phyloP scores from a whole-genome alignment of 2,797 vertebrate genomes.

The Sternarchorhynchus goeldii region DNA sequence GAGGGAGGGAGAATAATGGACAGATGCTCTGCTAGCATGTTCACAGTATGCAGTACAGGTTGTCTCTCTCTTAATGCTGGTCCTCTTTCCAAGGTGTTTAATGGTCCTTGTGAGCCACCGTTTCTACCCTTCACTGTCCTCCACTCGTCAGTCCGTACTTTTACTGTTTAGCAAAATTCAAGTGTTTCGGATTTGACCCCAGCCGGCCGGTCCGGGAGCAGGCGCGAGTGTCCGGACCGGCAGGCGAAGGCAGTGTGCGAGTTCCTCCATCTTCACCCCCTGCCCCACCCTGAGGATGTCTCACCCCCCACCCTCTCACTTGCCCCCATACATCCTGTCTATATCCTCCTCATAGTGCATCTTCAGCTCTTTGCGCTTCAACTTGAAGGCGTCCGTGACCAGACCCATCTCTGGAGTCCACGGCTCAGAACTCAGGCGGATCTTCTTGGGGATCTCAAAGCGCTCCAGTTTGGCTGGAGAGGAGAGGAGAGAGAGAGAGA shows the following conservation, averaged over 20 bases:
- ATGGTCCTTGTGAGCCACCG: conserved; percentile 26
- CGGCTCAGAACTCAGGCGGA: conserved; percentile 89
- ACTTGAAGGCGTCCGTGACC: conserved; percentile 97
- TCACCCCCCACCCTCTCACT: conserved; percentile 67
- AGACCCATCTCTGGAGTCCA: conserved; percentile 98
- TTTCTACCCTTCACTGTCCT: background rate
- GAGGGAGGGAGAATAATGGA: background rate
- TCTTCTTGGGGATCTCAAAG: conserved; percentile 95
- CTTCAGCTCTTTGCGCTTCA: conserved; percentile 96
- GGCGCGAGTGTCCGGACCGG: background rate
- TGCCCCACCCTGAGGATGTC: background rate
- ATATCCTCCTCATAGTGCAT: conserved; percentile 93
- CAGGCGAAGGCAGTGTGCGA: conserved; percentile 14
- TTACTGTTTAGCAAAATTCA: conserved; percentile 26
- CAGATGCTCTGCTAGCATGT: too few relatives aligned
- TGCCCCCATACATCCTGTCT: conserved; percentile 94
- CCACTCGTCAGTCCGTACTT: background rate
- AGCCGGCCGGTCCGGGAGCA: background rate
- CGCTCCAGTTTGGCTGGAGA: conserved; percentile 88
- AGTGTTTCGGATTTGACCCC: conserved; percentile 31
- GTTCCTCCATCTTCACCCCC: background rate
- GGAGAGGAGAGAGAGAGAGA: background rate
- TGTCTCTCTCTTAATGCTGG: background rate
- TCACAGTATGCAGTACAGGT: background rate
- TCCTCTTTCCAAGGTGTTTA: background rate